Percentiles rank a stretch among this genome's conserved stretches.
These are phyloP conservation scores for Eulemur rubriventer DNA, from an alignment of 2,797 vertebrate species.

Conservation along the genomic window DNA sequence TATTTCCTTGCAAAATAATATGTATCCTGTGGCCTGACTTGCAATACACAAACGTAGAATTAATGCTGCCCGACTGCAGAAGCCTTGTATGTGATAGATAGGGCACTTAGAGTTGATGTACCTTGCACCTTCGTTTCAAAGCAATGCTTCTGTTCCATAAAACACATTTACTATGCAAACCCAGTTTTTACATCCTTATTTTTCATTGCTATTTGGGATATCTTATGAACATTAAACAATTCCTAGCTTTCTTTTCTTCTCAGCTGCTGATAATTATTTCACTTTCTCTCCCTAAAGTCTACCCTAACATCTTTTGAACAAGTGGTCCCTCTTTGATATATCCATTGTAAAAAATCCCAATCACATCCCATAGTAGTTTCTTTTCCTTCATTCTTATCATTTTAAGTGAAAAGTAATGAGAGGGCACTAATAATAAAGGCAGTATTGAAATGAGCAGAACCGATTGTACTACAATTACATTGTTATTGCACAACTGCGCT, in stretches of 20 bases:
- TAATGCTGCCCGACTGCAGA: neutral
- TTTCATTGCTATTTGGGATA: slow-evolving; percentile 36
- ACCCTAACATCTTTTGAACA: neutral
- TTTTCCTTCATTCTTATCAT: neutral
- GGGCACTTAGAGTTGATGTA: slow-evolving; percentile 51
- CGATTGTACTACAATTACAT: neutral
- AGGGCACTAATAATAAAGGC: neutral
- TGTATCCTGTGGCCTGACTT: slow-evolving; percentile 24
- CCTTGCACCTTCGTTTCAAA: slow-evolving; percentile 62
- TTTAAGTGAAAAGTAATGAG: neutral
- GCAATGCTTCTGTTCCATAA: slow-evolving; percentile 3
- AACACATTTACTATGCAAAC: slow-evolving; percentile 62
- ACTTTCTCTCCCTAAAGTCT: neutral
- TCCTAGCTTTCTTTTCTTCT: slow-evolving; percentile 38
- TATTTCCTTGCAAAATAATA: slow-evolving; percentile 61
- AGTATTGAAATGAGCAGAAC: neutral
- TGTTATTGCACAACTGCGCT: neutral
- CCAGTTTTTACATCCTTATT: neutral
- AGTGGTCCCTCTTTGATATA: neutral
- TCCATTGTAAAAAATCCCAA: neutral
- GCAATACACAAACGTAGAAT: neutral
- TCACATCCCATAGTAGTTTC: neutral
- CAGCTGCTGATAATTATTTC: slow-evolving; percentile 35
- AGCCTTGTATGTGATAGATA: slow-evolving; percentile 35
- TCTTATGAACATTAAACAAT: neutral